Percentiles rank a stretch among this genome's conserved stretches.
Evolutionary conservation across 2,113 vertebrate genomes (phyloP).

Genomic region (Mesembrinibis cayennensis): DNA sequence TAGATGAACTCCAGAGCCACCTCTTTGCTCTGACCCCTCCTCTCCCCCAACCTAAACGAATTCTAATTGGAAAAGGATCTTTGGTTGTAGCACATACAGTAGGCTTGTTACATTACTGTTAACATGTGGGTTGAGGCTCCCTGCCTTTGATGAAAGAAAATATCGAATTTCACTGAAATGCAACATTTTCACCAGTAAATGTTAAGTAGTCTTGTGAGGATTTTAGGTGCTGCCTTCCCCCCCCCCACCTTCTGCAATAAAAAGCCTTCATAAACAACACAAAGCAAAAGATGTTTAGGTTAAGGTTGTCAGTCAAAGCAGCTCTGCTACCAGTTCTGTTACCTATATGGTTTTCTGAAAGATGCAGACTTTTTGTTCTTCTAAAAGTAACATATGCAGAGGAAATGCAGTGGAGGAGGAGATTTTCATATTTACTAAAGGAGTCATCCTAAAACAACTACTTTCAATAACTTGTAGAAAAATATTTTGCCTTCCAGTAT

Average conservation of each 20-base stretch:
- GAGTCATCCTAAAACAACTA: not conserved
- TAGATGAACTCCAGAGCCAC: constrained; percentile 44
- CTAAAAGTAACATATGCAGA: not conserved
- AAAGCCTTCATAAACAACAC: constrained; percentile 10
- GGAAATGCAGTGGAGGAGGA: not conserved
- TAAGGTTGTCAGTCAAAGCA: not conserved
- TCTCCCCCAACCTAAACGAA: not conserved
- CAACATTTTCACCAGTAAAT: constrained; percentile 44
- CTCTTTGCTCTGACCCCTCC: constrained; percentile 44
- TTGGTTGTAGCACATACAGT: constrained; percentile 14
- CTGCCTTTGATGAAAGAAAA: constrained; percentile 69
- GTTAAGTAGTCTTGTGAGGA: constrained; percentile 57
- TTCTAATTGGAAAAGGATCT: constrained; percentile 55
- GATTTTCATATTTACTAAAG: not conserved
- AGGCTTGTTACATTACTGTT: constrained; percentile 58
- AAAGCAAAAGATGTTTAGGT: not conserved
- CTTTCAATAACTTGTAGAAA: not conserved
- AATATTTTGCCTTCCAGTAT: not conserved
- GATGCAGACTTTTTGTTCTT: not conserved
- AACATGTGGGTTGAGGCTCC: constrained; percentile 57
- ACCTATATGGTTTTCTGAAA: not conserved
- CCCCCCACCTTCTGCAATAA: not conserved
- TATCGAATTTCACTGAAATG: constrained; percentile 62
- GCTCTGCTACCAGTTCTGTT: not conserved
- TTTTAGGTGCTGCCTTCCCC: constrained; percentile 20